Evolutionary conservation across 1,140 invertebrate species (phyloP), one percentile per base, ranked within the genome.

Genomic region (Ephestia elutella): DNA sequence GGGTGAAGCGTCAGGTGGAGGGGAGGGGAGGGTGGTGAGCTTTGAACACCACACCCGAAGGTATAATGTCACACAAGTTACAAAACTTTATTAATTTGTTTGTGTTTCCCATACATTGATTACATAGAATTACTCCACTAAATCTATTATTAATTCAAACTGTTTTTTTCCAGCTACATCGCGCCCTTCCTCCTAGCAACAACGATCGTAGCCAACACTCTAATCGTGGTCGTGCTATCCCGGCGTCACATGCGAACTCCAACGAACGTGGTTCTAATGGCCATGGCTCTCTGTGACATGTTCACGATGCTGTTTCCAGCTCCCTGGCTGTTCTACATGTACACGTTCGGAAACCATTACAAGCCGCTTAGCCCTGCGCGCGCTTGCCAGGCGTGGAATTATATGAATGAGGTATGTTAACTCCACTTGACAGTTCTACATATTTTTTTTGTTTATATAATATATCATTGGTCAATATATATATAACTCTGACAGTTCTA

Each of bases 241-340:
- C 92, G 93, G 63, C 87, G 92, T 30, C 93, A 93, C 68, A 93
- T 94, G 93, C 81, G 92, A 21, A 94, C 96, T 1, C 96, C 97
- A 0, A 98, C 97, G 7, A 99, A 99, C 83, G 92, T 93, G 50
- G 97, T 99, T 2, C 84, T 93, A 2, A 92, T 93, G 92, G 91
- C 94, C 4, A 98, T 98, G 96, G 97, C 97, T 0, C 90, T 98
- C 0, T 96, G 95, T 62, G 97, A 98, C 88, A 94, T 97, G 92
- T 93, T 98, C 75, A 98, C 97, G 0, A 92, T 98, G 67, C 89
- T 97, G 15, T 94, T 96, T 77, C 96, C 96, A 0, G 92, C 96
- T 1, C 96, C 96, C 0, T 95, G 95, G 90, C 89, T 96, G 10
- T 93, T 96, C 78, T 96, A 97, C 84, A 96, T 97, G 92, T 97